Percentiles rank a stretch among this genome's conserved stretches.
Evolutionary conservation across 2,113 vertebrate species (phyloP).

Genomic region (Anas platyrhynchos): DNA sequence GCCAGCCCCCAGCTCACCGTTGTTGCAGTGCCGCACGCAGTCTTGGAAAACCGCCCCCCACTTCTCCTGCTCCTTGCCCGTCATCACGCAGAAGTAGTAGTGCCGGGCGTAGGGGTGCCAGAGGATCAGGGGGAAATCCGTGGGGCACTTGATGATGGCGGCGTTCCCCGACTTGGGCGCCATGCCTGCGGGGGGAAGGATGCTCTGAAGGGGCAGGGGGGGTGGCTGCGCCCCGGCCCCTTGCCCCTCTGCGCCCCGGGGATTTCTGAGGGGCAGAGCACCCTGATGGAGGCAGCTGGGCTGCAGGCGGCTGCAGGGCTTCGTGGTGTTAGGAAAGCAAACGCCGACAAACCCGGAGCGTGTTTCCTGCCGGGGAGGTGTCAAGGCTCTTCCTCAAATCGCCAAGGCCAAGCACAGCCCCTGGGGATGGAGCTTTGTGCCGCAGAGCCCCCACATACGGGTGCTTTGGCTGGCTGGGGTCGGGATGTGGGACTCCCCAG

Average conservation of each 20-base stretch:
- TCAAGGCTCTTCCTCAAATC: not conserved
- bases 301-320: not conserved
- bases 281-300: not conserved
- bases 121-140: conserved; percentile 88
- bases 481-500: not conserved
- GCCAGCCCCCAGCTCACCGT: conserved; percentile 78
- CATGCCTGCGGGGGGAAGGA: conserved; percentile 65
- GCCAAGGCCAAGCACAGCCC: not conserved
- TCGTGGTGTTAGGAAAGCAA: not conserved
- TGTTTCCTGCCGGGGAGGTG: not conserved
- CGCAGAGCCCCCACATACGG: too few species aligned
- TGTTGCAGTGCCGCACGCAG: conserved; percentile 90
- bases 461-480: not conserved
- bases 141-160: conserved; percentile 87
- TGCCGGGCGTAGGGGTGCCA: conserved; percentile 93
- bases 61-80: conserved; percentile 90
- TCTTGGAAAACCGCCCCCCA: conserved; percentile 95
- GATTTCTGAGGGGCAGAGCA: not conserved
- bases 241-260: not conserved
- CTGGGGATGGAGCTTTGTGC: too few species aligned
- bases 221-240: not conserved
- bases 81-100: conserved; percentile 92
- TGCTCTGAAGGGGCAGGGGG: not conserved
- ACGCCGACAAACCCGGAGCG: not conserved
- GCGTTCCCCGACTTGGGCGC: conserved; percentile 78